Conservation (phyloP, 2,797 vertebrate genomes). For the Eremophila alpestris region DNA sequence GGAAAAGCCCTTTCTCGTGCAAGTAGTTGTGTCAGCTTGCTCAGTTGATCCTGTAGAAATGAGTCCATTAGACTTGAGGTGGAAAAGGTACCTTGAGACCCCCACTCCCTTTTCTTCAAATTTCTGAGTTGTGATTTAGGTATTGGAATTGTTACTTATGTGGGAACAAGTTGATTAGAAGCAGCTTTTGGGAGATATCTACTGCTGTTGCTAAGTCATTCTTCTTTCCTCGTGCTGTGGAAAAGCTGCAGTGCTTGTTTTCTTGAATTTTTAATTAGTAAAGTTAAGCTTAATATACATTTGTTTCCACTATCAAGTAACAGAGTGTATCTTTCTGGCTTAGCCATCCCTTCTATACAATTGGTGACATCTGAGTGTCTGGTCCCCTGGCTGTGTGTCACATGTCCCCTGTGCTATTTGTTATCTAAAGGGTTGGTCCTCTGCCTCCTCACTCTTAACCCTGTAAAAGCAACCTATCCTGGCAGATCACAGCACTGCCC, state of each 20-base stretch:
- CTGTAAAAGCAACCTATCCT: not conserved
- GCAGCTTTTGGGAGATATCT: not conserved
- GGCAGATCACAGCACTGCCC: not conserved
- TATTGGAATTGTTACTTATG: not conserved
- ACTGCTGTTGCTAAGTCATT: fast-evolving
- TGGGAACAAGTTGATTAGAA: not conserved
- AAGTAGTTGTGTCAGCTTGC: not conserved
- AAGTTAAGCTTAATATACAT: not conserved
- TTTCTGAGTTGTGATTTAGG: not conserved
- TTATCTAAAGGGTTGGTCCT: not conserved
- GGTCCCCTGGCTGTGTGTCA: not conserved
- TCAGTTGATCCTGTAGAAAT: not conserved
- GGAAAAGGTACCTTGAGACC: not conserved
- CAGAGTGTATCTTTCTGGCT: not conserved
- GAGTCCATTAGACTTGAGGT: not conserved
- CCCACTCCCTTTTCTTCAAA: not conserved
- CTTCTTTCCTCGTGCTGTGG: not conserved
- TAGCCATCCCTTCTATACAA: not conserved
- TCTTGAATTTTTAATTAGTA: not conserved
- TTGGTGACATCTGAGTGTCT: not conserved
- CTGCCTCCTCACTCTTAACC: not conserved
- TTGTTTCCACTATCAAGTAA: not conserved
- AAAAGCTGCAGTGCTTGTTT: not conserved
- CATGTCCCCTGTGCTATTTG: not conserved
- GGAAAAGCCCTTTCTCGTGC: not conserved